Conservation (phyloP, 2,113 vertebrate genomes). For the Malurus alboscapulatus region DNA sequence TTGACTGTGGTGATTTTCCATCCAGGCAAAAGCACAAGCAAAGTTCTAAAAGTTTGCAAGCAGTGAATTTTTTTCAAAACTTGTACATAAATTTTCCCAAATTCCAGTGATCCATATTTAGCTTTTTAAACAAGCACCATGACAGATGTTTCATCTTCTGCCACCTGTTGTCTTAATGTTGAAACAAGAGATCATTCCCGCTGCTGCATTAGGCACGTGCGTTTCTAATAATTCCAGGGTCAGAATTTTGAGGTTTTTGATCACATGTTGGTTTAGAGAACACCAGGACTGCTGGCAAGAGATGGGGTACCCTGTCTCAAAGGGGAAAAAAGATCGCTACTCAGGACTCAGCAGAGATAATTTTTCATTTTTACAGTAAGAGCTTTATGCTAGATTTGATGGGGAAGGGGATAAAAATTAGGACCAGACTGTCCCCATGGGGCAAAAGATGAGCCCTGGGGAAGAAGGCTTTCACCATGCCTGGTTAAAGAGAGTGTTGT, state of each 20-base stretch:
- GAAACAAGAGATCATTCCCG: neutral
- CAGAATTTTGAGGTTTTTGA: neutral
- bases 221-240: neutral
- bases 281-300: neutral
- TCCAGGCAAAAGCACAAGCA: neutral
- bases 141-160: neutral
- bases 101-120: neutral
- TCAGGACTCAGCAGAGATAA: neutral
- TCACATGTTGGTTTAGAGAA: fast-evolving
- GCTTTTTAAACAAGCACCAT: neutral
- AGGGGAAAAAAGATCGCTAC: neutral
- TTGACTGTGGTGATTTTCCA: neutral
- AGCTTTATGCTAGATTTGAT: neutral
- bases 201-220: neutral
- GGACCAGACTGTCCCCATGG: neutral
- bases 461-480: neutral
- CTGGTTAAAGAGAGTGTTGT: neutral
- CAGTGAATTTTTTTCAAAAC: neutral
- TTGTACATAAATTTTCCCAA: neutral
- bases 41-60: neutral
- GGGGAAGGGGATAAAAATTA: neutral
- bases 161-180: neutral
- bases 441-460: neutral
- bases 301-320: neutral
- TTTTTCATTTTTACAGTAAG: neutral